Evolutionary conservation across 2,797 vertebrate genomes (phyloP).

Genomic region (Acridotheres tristis): DNA sequence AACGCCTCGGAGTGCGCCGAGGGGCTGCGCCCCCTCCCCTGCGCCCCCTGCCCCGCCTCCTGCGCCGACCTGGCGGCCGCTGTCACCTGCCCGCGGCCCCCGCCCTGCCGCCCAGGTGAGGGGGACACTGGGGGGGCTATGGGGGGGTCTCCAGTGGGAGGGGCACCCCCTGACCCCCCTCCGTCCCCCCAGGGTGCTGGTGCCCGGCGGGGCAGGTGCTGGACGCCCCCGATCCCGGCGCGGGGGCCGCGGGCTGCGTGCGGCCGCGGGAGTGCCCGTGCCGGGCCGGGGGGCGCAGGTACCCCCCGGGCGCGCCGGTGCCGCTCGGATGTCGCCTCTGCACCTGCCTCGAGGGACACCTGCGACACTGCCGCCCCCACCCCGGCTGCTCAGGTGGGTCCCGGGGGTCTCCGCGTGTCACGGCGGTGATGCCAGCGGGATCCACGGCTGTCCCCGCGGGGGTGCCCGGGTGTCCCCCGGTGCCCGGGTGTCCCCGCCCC

Average conservation of each 20-base stretch:
- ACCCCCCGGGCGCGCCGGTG: constrained; percentile 81
- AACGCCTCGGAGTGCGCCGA: constrained; percentile 77
- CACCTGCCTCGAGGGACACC: constrained; percentile 82
- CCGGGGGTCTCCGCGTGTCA: not conserved
- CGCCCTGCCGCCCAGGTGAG: constrained; percentile 83
- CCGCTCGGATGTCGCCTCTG: constrained; percentile 86
- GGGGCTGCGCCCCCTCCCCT: constrained; percentile 76
- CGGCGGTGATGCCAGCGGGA: too few species aligned
- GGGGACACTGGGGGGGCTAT: not conserved
- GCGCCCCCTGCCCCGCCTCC: constrained; percentile 84
- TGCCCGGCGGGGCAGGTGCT: constrained; percentile 83
- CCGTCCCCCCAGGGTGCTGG: constrained; percentile 84
- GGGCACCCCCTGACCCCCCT: not conserved
- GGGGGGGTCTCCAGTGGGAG: not conserved
- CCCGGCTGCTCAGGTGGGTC: constrained; percentile 83
- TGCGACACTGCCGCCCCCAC: constrained; percentile 80
- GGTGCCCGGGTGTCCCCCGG: not conserved
- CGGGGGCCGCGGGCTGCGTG: constrained; percentile 75
- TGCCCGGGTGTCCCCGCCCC: not conserved
- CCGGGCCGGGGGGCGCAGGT: constrained; percentile 75
- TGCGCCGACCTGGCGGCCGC: constrained; percentile 82
- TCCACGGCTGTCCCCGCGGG: too few species aligned
- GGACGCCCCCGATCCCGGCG: constrained; percentile 49
- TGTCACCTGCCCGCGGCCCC: constrained; percentile 57
- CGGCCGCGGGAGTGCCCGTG: constrained; percentile 82